Base-by-base conservation (phyloP, 2,113 vertebrate genomes). In the Nymphicus hollandicus region DNA sequence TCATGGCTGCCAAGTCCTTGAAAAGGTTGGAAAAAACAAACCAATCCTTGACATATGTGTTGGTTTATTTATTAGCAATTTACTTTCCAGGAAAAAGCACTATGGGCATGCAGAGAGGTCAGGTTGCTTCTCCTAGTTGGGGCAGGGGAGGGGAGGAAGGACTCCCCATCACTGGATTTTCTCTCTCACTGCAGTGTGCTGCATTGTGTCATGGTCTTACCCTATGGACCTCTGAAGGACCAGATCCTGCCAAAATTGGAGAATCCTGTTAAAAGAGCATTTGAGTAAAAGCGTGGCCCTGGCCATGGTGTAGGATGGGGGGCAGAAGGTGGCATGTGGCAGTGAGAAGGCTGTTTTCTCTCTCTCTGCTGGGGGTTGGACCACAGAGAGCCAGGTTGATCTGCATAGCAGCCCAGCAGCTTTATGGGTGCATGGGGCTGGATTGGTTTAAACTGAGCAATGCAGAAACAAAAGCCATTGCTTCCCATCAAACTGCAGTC, bases 41-140 rank as follows among this genome's bases (percentile, higher is more conserved):
- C n/a, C 43, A 66, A 90, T 50, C 14, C 23, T 91, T 81, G 69
- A 76, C 31, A 15, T 47, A 50, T 3, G 31, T 44, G 43, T 81
- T 91, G 52, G 27, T 73, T 80, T 92, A 63, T 88, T 93, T 86
- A 66, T 50, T 58, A 63, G 74, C 15, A 41, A 55, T 77, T 88
- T 52, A 58, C 33, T 83, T 80, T 55, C 49, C 64, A 65, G 72
- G 68, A 90, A 73, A 72, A 47, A 73, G 70, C 56, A 24, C 43
- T 91, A 37, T 0, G 6, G 49, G 35, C 28, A 27, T 7, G 13
- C 68, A 66, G 63, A 82, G 41, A 70, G 20, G 68, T 28, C 5
- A 0, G 53, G 68, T 18, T 1, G 2, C 39, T 70, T 81, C 83
- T 70, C 31, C 41, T 73, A 15, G 20, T 2, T 70, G 17, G 28